Evolutionary conservation across 2,797 vertebrate species (phyloP), one percentile per base, ranked within the genome.

Genomic region (Mastacembelus armatus): DNA sequence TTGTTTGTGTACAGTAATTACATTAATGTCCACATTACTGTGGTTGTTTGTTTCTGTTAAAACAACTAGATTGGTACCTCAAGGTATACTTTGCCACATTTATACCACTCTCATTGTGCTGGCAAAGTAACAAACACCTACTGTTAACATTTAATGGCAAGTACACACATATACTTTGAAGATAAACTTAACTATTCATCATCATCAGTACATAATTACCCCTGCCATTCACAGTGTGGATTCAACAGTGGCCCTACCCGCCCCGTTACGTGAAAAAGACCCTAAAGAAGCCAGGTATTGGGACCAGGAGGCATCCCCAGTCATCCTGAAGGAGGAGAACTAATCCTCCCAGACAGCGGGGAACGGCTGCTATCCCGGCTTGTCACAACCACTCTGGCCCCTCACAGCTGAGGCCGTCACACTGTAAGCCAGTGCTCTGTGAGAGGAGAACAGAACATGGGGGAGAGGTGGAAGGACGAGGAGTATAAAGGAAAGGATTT

Each of bases 381-480:
- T 89, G 90, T 92, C 92, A 92, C 90, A 90, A 91, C 85, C 75
- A 77, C 67, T 91, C 77, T 67, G 51, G 71, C 69, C 77, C 81
- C 70, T 77, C 71, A 54, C 63, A 5, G 77, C 84, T 85, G 88
- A 91, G 74, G 78, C 85, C 86, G 68, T 90, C 88, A 82, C 78
- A 74, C 35, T 56, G 63, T 67, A 74, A 84, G 64, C 67, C 59
- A 43, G 57, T 14, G 40, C 69, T 66, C 54, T 16, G 9, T 74
- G 18, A 33, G 56, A 77, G 69, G 73, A 74, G 67, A 80, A 61
- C 45, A 45, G 70, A 74, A 78, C 68, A 55, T 12, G 1, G n/a
- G 57, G 33, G 27, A 43, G 52, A 30, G 43, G 60, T 35, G 56
- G 60, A 44, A 52, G 42, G 48, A 56, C 22, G 56, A 14, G 39